phyloP scores from a whole-genome alignment of 2,797 vertebrate genomes.

The Meda fulgida region DNA sequence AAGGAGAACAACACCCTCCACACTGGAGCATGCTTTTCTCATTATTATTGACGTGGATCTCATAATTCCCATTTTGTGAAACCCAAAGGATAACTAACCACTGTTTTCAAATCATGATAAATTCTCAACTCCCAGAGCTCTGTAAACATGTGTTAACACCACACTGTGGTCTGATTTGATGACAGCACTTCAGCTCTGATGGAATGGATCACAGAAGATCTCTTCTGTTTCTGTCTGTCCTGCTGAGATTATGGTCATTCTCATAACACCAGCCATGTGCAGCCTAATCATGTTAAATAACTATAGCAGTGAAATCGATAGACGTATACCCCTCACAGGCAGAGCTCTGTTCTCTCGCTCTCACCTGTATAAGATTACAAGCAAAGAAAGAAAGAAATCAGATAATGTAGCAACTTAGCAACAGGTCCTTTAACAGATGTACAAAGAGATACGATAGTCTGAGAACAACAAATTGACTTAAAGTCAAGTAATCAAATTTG shows the following conservation, averaged over 20 bases:
- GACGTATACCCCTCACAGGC: constrained; percentile 1
- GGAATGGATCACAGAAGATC: not conserved
- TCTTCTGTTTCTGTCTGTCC: not conserved
- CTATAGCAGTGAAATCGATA: constrained; percentile 15
- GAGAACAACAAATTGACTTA: not conserved
- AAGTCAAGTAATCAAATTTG: not conserved
- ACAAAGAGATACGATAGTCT: not conserved
- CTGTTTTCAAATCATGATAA: not conserved
- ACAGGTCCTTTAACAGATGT: not conserved
- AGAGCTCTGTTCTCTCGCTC: not conserved
- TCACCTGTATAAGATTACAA: constrained; percentile 20
- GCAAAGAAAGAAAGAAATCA: not conserved
- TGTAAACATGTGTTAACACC: not conserved
- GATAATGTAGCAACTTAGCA: not conserved
- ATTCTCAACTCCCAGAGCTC: not conserved
- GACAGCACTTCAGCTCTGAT: not conserved
- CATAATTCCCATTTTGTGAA: constrained; percentile 1
- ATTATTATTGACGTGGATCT: not conserved
- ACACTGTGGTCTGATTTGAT: constrained; percentile 4
- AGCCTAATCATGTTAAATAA: not conserved
- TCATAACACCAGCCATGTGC: not conserved
- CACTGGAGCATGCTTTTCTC: constrained; percentile 1
- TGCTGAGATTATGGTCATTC: not conserved
- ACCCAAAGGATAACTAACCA: not conserved
- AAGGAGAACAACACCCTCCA: not conserved